Base-by-base conservation (phyloP, 2,888 invertebrate species). In the Pyrrhosoma nymphula region DNA sequence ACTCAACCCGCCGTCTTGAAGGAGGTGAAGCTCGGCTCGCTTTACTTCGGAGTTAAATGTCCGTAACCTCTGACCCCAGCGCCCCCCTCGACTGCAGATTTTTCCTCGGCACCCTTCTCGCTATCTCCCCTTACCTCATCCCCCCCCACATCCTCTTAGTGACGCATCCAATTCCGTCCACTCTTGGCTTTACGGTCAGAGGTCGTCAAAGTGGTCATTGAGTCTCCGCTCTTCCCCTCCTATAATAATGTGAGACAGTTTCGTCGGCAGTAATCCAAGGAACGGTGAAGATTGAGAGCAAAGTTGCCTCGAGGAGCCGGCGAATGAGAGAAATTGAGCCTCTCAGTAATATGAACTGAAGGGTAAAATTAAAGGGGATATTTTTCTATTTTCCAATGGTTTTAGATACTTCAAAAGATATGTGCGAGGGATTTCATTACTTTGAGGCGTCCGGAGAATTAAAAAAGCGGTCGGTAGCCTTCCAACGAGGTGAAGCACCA, bases 211-310 rank as follows among this genome's bases (percentile, higher is more conserved):
- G 82, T 35, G 82, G 82, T 26, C 35, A 82, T 82, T 82, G 82
- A 82, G 82, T 8, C 30, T 82, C 16, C 30, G 82, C 30, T 35
- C 82, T 82, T 60, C 60, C 82, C 82, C 18, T 35, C 82, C 82
- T 82, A 69, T 69, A 82, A 82, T 82, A 82, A 82, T 82, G 82
- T 82, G 82, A 82, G 82, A 82, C 82, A 82, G 35, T 82, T 82
- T 30, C 30, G 35, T n/a, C 0, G 82, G 82, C 14, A 82, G 35
- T 82, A 82, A 82, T 35, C 82, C 82, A 30, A 16, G 14, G 18
- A 35, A 35, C 82, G 82, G 35, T 30, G 82, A 82, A 3, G 35
- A 82, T 82, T 35, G 16, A 82, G 35, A 18, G 30, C 30, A 35
- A 35, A 82, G 82, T 35, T 35, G 35, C 18, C 23, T 20, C 18